Evolutionary conservation across 1,140 invertebrate genomes (phyloP).

Genomic region (Amphibalanus amphitrite): DNA sequence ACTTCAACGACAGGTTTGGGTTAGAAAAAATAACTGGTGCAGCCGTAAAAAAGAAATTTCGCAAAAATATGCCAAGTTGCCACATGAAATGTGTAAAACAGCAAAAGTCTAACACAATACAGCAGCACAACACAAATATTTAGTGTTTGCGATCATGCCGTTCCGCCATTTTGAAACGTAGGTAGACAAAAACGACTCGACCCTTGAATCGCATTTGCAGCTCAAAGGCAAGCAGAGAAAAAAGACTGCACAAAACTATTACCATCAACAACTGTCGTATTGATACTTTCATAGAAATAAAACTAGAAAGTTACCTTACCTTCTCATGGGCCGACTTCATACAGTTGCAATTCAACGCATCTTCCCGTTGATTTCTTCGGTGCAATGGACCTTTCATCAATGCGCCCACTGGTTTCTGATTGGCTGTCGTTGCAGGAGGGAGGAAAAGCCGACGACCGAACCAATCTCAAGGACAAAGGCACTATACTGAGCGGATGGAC

Average conservation of each 20-base stretch:
- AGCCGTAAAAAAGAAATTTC: too few relatives aligned
- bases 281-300: too few relatives aligned
- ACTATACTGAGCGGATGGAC: background rate
- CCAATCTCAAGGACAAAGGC: background rate
- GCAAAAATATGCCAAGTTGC: too few relatives aligned
- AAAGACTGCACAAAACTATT: background rate
- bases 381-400: background rate
- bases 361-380: constrained; percentile 1
- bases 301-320: background rate
- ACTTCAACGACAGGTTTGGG: too few relatives aligned
- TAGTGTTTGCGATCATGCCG: background rate
- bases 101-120: too few relatives aligned
- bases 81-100: too few relatives aligned
- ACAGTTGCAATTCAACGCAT: background rate
- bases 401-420: background rate
- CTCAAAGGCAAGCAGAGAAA: background rate
- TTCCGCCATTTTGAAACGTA: constrained; percentile 1
- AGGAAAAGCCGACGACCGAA: background rate
- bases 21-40: too few relatives aligned
- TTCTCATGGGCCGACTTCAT: background rate
- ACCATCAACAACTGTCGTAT: too few relatives aligned
- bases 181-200: constrained; percentile 1
- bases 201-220: background rate
- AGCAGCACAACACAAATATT: too few relatives aligned
- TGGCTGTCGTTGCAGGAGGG: background rate